Evolutionary conservation across 2,888 invertebrate genomes (phyloP), one percentile per base, ranked within the genome.

Genomic region (Agapostemon virescens): DNA sequence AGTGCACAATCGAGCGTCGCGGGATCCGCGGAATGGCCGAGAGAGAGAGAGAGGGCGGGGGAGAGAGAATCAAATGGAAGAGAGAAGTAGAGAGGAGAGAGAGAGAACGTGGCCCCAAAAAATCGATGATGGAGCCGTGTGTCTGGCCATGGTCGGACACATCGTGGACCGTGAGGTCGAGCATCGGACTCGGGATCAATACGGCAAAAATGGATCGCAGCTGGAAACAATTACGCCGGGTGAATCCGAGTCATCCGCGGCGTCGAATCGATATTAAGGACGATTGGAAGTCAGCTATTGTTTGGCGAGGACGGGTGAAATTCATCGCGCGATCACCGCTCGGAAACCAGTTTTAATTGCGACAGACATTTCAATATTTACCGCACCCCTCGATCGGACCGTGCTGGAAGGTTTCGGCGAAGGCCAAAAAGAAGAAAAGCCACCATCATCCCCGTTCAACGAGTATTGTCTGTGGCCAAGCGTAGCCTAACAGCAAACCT

Each of bases 301-400:
- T 79, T 73, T 26, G 33, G 11, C 42, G 36, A 33, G 63, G 15
- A 26, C 23, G 38, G 38, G 23, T 20, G 33, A 68, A 61, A 36
- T 69, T 55, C 63, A 74, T 61, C 61, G 68, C 64, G 61, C 42
- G 30, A 74, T 69, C 30, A 36, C 20, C 26, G 52, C 36, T 20
- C n/a, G 20, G n/a, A 42, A 38, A 49, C n/a, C 64, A 36, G 36
- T 71, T 75, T 63, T 79, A 83, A 84, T 83, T 68, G 69, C 49
- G 63, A 66, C 45, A 55, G 75, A 38, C n/a, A 55, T 66, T 84
- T 74, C 76, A 68, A 77, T 83, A 77, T 84, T 83, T 77, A 69
- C 83, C 68, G 11, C 58, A n/a, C 36, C n/a, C 36, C 13, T 45
- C 69, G 52, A 72, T 73, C 73, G 67, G 58, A 33, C 61, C 45